These are phyloP conservation scores for Temnopleurus reevesii DNA, from an alignment of 53 echinoderm and acorn worm genomes.

Conservation along the genomic window DNA sequence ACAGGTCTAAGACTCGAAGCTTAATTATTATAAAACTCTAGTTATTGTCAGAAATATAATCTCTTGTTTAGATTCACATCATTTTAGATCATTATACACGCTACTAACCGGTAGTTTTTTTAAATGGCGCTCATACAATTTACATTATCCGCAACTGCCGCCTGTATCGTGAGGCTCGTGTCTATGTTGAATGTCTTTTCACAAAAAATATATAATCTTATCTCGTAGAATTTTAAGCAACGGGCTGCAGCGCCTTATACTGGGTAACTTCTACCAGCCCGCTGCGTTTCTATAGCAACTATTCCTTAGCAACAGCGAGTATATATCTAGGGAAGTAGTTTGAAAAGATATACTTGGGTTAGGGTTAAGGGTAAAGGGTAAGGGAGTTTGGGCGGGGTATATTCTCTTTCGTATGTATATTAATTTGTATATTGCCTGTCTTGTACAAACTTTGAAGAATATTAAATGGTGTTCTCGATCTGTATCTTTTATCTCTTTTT, in stretches of 20 bases:
- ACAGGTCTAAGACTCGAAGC: too few species aligned
- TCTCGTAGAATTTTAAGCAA: neutral
- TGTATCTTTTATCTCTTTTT: neutral
- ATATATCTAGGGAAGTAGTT: neutral
- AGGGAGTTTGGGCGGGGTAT: neutral
- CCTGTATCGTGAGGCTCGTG: neutral
- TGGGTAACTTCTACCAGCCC: neutral
- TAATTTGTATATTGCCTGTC: slow-evolving; percentile 58
- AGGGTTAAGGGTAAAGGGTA: neutral
- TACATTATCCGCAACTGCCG: neutral
- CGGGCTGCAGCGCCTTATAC: neutral
- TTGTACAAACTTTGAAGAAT: slow-evolving; percentile 53
- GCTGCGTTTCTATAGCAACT: neutral
- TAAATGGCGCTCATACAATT: neutral
- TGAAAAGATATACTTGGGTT: neutral
- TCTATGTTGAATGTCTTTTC: neutral
- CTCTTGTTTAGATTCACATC: too few species aligned
- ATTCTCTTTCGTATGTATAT: slow-evolving; percentile 44
- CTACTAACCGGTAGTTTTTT: too few species aligned
- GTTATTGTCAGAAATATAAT: too few species aligned
- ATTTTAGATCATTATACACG: too few species aligned
- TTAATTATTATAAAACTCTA: too few species aligned
- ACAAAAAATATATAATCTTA: neutral
- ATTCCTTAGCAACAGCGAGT: neutral
- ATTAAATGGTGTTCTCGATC: slow-evolving; percentile 47